Evolutionary conservation across 2,888 invertebrate genomes (phyloP).

Genomic region (Dione vanillae): DNA sequence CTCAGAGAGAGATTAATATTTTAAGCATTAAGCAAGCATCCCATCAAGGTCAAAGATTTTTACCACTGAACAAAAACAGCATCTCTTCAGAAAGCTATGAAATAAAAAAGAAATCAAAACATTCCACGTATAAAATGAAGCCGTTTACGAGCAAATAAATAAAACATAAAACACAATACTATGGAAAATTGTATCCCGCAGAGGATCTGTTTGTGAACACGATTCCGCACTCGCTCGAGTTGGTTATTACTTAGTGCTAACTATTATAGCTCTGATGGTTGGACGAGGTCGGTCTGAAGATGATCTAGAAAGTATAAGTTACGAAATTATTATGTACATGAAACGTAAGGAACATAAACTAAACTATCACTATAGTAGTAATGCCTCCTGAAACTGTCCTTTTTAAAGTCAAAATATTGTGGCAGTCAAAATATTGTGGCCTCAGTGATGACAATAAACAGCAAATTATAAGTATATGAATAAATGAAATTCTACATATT

Average conservation of each 20-base stretch:
- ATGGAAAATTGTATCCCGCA: conserved; percentile 24
- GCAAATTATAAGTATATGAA: too few relatives aligned
- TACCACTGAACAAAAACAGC: conserved; percentile 1
- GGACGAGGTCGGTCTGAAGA: conserved; percentile 11
- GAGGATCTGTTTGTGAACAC: conserved; percentile 35
- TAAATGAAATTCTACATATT: too few relatives aligned
- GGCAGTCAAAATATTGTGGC: too few relatives aligned
- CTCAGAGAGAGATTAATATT: too few relatives aligned
- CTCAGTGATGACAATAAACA: too few relatives aligned
- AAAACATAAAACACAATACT: conserved; percentile 20
- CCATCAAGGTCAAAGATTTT: too few relatives aligned
- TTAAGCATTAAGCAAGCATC: too few relatives aligned
- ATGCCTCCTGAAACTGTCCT: too few relatives aligned
- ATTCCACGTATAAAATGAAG: conserved; percentile 16
- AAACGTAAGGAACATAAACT: not conserved
- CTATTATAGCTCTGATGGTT: conserved; percentile 6
- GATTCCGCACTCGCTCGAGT: conserved; percentile 28
- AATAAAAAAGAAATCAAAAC: conserved; percentile 7
- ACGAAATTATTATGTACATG: not conserved
- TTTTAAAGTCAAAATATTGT: too few relatives aligned
- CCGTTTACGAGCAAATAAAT: conserved; percentile 7
- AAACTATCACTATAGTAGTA: not conserved
- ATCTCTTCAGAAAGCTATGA: not conserved
- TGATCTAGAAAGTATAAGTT: not conserved
- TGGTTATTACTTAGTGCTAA: conserved; percentile 20